A percentile compares a stretch with the other conserved stretches of the same genome.
phyloP scores from a whole-genome alignment of 2,888 invertebrate species.

The Aleiodes alternator region DNA sequence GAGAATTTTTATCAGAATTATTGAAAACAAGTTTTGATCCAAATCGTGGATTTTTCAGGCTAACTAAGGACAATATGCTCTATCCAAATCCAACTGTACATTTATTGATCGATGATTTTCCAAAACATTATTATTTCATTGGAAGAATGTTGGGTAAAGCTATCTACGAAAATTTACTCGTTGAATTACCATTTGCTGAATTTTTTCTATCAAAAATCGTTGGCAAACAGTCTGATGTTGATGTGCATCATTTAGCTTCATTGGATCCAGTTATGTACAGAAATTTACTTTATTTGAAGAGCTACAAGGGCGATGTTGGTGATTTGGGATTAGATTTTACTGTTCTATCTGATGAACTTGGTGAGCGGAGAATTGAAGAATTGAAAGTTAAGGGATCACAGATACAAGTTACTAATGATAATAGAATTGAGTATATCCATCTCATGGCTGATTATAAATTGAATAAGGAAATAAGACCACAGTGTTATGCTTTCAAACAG shows the following conservation, averaged over 20 bases:
- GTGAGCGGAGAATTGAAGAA: conserved; percentile 92
- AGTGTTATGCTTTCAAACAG: conserved; percentile 91
- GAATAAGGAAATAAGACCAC: conserved; percentile 91
- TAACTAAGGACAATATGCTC: conserved; percentile 93
- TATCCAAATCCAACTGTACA: conserved; percentile 97
- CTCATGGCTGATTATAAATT: conserved; percentile 96
- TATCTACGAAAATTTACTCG: conserved; percentile 94
- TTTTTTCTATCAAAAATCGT: conserved; percentile 95
- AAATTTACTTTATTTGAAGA: conserved; percentile 91
- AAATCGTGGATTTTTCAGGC: conserved; percentile 92
- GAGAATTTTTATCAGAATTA: conserved; percentile 96
- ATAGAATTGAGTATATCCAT: conserved; percentile 97
- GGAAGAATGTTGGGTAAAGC: conserved; percentile 97
- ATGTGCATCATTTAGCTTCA: conserved; percentile 94
- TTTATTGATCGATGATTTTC: conserved; percentile 89
- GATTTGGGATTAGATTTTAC: conserved; percentile 96
- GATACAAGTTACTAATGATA: conserved; percentile 92
- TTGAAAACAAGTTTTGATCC: conserved; percentile 97
- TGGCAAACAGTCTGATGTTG: conserved; percentile 86
- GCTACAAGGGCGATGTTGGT: conserved; percentile 89
- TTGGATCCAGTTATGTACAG: conserved; percentile 94
- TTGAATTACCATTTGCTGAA: conserved; percentile 96
- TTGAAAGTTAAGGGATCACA: conserved; percentile 93
- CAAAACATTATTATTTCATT: conserved; percentile 92
- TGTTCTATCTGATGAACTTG: conserved; percentile 91